Evolutionary conservation across 1,140 invertebrate genomes (phyloP).

Genomic region (Tyrophagus putrescentiae): DNA sequence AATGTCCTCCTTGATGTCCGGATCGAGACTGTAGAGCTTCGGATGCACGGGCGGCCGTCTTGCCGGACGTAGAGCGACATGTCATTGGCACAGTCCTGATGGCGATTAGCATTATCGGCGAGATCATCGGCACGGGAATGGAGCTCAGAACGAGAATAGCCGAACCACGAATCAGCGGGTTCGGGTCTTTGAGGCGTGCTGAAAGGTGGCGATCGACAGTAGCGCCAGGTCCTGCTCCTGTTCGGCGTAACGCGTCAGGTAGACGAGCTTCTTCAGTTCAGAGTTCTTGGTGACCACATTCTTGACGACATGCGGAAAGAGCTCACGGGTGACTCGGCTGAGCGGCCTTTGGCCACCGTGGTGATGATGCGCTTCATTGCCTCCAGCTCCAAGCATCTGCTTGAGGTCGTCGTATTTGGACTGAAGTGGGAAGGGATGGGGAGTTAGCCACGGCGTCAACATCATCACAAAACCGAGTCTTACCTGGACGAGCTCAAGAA

Average conservation of each 20-base stretch:
- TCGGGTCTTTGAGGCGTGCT: constrained; percentile 96
- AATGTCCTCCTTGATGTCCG: no score
- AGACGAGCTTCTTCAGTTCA: constrained; percentile 95
- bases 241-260: constrained; percentile 93
- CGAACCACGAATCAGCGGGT: constrained; percentile 92
- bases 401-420: constrained; percentile 38
- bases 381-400: constrained; percentile 90
- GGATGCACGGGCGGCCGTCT: constrained; percentile 84
- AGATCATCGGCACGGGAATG: constrained; percentile 90
- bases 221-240: constrained; percentile 96
- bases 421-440: no score
- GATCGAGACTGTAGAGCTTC: constrained; percentile 81
- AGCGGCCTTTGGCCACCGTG: constrained; percentile 93
- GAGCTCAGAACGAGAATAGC: constrained; percentile 92
- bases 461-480: no score
- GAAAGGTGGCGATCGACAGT: constrained; percentile 95
- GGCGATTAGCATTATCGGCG: constrained; percentile 94
- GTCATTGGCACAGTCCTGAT: constrained; percentile 88
- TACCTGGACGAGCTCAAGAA: no score
- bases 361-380: constrained; percentile 99
- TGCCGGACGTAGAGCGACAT: constrained; percentile 99
- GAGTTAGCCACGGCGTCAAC: no score
- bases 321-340: constrained; percentile 67
- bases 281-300: constrained; percentile 99
- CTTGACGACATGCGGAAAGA: constrained; percentile 99